phyloP scores from a whole-genome alignment of 2,888 invertebrate genomes.

The Nasonia oneida region DNA sequence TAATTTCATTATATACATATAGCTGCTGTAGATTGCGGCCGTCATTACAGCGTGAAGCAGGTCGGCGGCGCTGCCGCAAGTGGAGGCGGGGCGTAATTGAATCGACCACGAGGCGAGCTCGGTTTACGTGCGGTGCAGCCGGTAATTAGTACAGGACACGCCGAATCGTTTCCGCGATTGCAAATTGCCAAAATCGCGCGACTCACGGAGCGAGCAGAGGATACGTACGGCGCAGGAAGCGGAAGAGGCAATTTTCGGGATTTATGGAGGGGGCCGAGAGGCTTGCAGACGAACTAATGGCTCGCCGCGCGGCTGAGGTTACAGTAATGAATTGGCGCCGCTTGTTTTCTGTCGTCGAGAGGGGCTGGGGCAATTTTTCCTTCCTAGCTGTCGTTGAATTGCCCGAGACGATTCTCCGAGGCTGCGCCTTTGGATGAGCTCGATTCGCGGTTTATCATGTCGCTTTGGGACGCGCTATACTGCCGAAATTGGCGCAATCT shows the following conservation, averaged over 20 bases:
- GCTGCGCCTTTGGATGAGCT: too few species aligned
- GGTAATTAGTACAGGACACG: constrained; percentile 57
- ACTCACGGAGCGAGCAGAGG: too few species aligned
- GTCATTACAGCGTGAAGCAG: constrained; percentile 19
- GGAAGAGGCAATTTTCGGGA: constrained; percentile 9
- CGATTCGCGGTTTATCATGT: too few species aligned
- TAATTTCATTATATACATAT: background rate
- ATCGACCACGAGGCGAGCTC: constrained; percentile 8
- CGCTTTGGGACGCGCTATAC: too few species aligned
- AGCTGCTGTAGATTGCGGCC: background rate
- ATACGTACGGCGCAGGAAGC: background rate
- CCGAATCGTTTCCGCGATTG: constrained; percentile 58
- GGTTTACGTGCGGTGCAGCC: constrained; percentile 4
- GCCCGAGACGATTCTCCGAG: background rate
- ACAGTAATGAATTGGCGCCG: too few species aligned
- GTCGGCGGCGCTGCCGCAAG: background rate
- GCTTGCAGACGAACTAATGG: background rate
- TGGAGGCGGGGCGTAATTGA: constrained; percentile 41
- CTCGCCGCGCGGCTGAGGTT: too few species aligned
- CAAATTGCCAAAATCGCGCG: constrained; percentile 45
- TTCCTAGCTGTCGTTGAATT: background rate
- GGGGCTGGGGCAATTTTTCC: too few species aligned
- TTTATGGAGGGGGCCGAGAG: background rate
- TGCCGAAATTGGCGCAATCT: too few species aligned
- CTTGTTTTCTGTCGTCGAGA: too few species aligned